phyloP scores from a whole-genome alignment of 2,888 invertebrate species.

The Cylloceria caligata region DNA sequence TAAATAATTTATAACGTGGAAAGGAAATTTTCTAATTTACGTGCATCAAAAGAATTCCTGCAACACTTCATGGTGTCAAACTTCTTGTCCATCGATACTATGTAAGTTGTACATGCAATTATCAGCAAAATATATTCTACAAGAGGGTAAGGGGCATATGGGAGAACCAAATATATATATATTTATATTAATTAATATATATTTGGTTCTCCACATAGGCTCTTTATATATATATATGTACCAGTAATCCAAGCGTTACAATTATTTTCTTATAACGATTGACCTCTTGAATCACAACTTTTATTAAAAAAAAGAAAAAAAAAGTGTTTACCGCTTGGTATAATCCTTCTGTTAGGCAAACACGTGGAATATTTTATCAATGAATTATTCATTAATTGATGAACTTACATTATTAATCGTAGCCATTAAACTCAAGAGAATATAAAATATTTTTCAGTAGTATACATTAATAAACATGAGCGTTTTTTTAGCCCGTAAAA shows the following conservation, averaged over 20 bases:
- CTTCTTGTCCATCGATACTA: slow-evolving; percentile 50
- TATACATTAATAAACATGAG: no score
- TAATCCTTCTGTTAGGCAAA: neutral
- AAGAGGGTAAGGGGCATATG: neutral
- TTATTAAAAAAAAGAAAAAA: neutral
- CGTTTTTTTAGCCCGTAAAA: neutral
- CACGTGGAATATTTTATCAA: neutral
- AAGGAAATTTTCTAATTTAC: no score
- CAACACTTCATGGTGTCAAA: no score
- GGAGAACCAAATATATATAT: slow-evolving; percentile 39
- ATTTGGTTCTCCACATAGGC: no score
- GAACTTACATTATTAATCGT: neutral
- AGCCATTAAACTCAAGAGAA: no score
- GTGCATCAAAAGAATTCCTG: no score
- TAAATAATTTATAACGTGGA: no score
- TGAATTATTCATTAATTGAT: neutral
- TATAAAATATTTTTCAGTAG: no score
- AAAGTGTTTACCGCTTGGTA: neutral
- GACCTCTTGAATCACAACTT: neutral
- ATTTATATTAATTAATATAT: no score
- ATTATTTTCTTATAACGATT: neutral
- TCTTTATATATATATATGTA: no score
- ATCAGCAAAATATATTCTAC: slow-evolving; percentile 39
- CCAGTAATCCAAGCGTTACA: slow-evolving; percentile 15
- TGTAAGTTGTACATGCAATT: slow-evolving; percentile 53